phyloP scores from a whole-genome alignment of 2,797 vertebrate genomes.

The Pteropus rufus region DNA sequence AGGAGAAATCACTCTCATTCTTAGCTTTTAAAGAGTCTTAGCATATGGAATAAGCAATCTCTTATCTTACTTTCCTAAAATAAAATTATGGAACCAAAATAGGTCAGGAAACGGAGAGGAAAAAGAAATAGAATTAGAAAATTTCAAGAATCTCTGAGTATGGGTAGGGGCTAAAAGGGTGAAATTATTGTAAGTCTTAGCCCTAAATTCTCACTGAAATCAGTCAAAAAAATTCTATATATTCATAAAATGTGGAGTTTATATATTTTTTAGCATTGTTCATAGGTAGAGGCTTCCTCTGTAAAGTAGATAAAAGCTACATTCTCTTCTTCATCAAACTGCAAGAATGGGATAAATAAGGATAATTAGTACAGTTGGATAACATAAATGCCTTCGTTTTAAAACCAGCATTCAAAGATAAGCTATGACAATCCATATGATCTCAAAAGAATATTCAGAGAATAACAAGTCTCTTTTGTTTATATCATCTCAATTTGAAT shows the following conservation, averaged over 20 bases:
- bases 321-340: background rate
- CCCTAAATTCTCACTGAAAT: background rate
- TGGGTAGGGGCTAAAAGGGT: background rate
- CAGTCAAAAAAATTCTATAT: background rate
- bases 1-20: constrained; percentile 40
- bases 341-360: constrained; percentile 23
- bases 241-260: background rate
- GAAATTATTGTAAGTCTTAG: background rate
- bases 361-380: constrained; percentile 57
- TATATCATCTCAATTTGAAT: constrained; percentile 40
- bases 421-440: constrained; percentile 54
- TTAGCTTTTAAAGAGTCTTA: constrained; percentile 26
- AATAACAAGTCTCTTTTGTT: constrained; percentile 35
- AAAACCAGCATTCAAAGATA: constrained; percentile 62
- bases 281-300: background rate
- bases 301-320: constrained; percentile 2
- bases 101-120: background rate
- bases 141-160: background rate
- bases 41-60: constrained; percentile 33
- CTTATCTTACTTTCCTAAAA: constrained; percentile 46
- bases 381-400: constrained; percentile 59
- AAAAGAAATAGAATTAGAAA: background rate
- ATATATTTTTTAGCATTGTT: background rate
- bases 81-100: constrained; percentile 26
- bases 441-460: constrained; percentile 49